Evolutionary conservation across 2,113 vertebrate species (phyloP).

Genomic region (Capreolus pygargus): DNA sequence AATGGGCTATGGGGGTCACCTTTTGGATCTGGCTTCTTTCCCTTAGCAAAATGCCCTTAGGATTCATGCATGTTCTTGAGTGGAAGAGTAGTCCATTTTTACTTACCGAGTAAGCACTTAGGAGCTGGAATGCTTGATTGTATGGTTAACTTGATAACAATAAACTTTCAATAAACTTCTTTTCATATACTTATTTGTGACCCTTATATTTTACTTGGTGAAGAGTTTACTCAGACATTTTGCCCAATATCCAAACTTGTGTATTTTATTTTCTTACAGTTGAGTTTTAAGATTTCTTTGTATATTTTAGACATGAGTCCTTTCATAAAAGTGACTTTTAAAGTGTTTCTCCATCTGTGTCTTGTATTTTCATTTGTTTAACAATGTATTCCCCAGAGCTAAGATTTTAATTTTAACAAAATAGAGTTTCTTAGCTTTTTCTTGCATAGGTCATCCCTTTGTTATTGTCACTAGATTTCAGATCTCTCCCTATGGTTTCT

Average conservation of each 20-base stretch:
- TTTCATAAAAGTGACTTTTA: neutral
- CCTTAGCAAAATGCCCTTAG: neutral
- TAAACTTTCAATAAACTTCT: neutral
- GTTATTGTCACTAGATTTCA: neutral
- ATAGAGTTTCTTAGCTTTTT: neutral
- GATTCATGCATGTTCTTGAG: neutral
- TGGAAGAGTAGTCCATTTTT: neutral
- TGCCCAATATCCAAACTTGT: neutral
- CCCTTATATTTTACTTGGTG: neutral
- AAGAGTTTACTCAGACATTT: neutral
- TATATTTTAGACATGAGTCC: neutral
- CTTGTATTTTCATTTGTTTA: neutral
- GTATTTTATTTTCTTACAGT: neutral
- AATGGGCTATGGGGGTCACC: rapidly evolving
- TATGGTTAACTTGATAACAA: neutral
- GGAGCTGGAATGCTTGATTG: neutral
- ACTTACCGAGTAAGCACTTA: neutral
- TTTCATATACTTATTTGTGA: neutral
- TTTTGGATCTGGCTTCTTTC: neutral
- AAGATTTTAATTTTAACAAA: neutral
- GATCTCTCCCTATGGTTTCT: neutral
- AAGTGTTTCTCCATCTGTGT: neutral
- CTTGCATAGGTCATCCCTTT: neutral
- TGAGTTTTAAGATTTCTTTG: neutral
- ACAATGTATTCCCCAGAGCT: neutral